A percentile compares a stretch with the other conserved stretches of the same genome.
Conservation (phyloP, 2,888 invertebrate genomes). For the Drosophila anomelani region DNA sequence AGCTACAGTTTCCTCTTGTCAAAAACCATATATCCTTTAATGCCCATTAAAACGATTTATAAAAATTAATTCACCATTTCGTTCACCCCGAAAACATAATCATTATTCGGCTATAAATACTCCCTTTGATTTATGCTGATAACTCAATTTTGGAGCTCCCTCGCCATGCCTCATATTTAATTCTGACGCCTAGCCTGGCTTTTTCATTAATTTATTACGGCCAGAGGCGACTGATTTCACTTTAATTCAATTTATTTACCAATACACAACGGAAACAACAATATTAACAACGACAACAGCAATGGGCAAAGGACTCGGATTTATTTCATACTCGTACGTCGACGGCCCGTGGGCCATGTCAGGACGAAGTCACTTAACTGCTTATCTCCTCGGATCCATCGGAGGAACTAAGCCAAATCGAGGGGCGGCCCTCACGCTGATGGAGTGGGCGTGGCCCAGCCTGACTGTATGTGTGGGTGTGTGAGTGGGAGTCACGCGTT, state of each 20-base stretch:
- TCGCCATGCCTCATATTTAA: slow-evolving; percentile 31
- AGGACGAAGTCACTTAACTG: slow-evolving; percentile 69
- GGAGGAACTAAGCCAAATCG: slow-evolving; percentile 65
- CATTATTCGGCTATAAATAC: slow-evolving; percentile 30
- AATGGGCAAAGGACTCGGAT: slow-evolving; percentile 37
- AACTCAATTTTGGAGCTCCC: slow-evolving; percentile 47
- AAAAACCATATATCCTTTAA: slow-evolving; percentile 17
- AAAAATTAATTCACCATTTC: slow-evolving; percentile 42
- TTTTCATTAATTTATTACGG: slow-evolving; percentile 74
- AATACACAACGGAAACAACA: slow-evolving; percentile 45
- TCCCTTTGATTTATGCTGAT: slow-evolving; percentile 68
- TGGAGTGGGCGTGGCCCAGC: slow-evolving; percentile 30
- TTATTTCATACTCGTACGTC: slow-evolving; percentile 53
- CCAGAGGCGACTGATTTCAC: slow-evolving; percentile 75
- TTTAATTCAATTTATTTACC: slow-evolving; percentile 79
- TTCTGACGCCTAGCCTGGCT: slow-evolving; percentile 48
- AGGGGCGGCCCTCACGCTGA: slow-evolving; percentile 21
- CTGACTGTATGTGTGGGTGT: slow-evolving; percentile 15
- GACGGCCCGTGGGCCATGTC: slow-evolving; percentile 46
- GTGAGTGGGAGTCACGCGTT: slow-evolving; percentile 47
- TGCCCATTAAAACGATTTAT: slow-evolving; percentile 41
- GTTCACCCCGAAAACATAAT: slow-evolving; percentile 14
- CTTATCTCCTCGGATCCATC: slow-evolving; percentile 66
- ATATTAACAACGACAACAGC: slow-evolving; percentile 22
- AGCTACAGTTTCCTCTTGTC: no score